Percentiles rank a stretch among this genome's conserved stretches.
These are phyloP conservation scores for Zaprionus capensis DNA, from an alignment of 1,140 invertebrate genomes.

Conservation along the genomic window DNA sequence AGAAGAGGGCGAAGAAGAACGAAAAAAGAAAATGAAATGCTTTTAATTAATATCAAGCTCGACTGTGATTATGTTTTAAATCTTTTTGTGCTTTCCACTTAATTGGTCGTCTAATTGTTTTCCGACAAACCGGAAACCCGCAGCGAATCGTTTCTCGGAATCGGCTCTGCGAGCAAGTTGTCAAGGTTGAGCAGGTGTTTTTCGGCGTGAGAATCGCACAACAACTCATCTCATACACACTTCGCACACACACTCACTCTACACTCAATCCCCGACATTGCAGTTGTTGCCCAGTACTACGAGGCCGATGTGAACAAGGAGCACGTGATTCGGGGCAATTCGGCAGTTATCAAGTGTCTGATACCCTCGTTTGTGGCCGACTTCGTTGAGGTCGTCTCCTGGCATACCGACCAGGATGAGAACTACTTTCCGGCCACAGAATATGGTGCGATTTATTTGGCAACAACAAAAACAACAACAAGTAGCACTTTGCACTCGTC, in stretches of 20 bases:
- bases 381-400: constrained; percentile 94
- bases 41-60: constrained; percentile 39
- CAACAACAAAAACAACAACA: constrained; percentile 17
- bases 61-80: constrained; percentile 21
- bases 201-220: constrained; percentile 60
- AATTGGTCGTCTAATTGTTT: constrained; percentile 59
- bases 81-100: constrained; percentile 44
- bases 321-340: constrained; percentile 96
- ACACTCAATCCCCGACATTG: constrained; percentile 32
- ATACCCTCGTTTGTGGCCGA: constrained; percentile 97
- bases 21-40: constrained; percentile 5
- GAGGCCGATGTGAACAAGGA: constrained; percentile 96
- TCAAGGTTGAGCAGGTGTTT: constrained; percentile 50
- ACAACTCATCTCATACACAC: constrained; percentile 8
- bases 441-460: constrained; percentile 73
- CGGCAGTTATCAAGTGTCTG: constrained; percentile 95
- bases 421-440: constrained; percentile 85
- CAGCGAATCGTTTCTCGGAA: constrained; percentile 52
- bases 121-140: constrained; percentile 47
- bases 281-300: constrained; percentile 95
- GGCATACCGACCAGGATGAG: constrained; percentile 92
- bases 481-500: constrained; percentile 11
- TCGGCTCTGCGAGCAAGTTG: constrained; percentile 10
- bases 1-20: not conserved
- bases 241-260: constrained; percentile 12